Base-by-base conservation (phyloP, 2,888 invertebrate species). In the Synergus itoensis region DNA sequence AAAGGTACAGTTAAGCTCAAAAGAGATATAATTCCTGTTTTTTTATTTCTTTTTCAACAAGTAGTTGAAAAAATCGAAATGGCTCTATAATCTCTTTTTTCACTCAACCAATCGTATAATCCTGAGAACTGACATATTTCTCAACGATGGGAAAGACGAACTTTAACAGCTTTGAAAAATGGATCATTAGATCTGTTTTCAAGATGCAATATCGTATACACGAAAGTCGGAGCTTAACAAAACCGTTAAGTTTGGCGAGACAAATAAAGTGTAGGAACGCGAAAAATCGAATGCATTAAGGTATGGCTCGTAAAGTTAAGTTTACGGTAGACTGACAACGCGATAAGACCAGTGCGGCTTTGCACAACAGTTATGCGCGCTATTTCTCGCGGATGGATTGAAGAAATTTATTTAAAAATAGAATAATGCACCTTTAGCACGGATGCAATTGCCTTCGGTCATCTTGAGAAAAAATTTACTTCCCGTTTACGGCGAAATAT, bases 271-370 rank as follows among this genome's bases (percentile, higher is more conserved):
- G 83, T 84, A 78, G 84, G 84, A 86, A 86, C 83, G 86, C 85
- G 87, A 86, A 87, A 87, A 87, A 86, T 82, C 80, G 80, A 82
- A 79, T 80, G 80, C 81, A 77, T 79, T 80, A 76, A 78, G 76
- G 67, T 80, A 79, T 80, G 80, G 84, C 84, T 86, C 87, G 87
- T 87, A 87, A 88, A 88, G 84, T 86, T 85, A 84, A 86, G 87
- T 90, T 90, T 90, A 88, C 89, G 89, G 87, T 89, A 87, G 87
- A 87, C 87, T 83, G 87, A 84, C 86, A 87, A 86, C 86, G 85
- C 86, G 88, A 87, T 87, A 88, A 86, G 86, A 79, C 79, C 77
- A 77, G 81, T 79, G 77, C 81, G 85, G 85, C 82, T 87, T 85
- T 86, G 86, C 85, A 87, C 87, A 88, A 88, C 88, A 86, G 87